These are phyloP conservation scores for Zhuqinia jingwanae DNA, from an alignment of 2,888 invertebrate species.

Conservation along the genomic window DNA sequence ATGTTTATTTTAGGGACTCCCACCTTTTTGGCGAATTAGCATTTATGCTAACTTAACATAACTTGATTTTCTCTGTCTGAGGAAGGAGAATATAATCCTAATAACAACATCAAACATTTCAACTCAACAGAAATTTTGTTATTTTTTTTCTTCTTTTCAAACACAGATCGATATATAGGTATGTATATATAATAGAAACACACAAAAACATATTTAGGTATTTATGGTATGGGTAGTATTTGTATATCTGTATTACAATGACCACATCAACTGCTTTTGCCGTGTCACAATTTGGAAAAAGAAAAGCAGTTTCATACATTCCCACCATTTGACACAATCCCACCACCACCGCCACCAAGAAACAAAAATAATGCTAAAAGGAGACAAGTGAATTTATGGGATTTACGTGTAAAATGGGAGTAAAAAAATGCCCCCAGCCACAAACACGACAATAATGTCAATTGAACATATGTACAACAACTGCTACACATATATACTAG, in stretches of 20 bases:
- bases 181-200: too few species aligned
- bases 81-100: neutral
- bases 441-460: constrained; percentile 37
- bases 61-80: constrained; percentile 17
- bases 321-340: constrained; percentile 2
- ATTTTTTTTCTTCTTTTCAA: too few species aligned
- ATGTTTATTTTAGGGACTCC: constrained; percentile 48
- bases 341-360: neutral
- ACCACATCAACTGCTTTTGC: constrained; percentile 11
- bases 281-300: constrained; percentile 1
- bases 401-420: constrained; percentile 6
- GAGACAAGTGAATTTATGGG: constrained; percentile 56
- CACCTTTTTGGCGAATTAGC: constrained; percentile 31
- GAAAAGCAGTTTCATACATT: neutral
- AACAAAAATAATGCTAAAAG: neutral
- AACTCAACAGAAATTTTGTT: neutral
- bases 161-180: constrained; percentile 39
- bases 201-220: neutral
- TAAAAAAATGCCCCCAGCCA: neutral
- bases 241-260: neutral
- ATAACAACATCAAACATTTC: neutral
- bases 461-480: neutral
- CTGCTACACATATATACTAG: too few species aligned
- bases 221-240: too few species aligned
- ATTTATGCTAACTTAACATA: neutral